These are phyloP conservation scores for Alosa alosa DNA, from an alignment of 2,113 vertebrate species.

Conservation along the genomic window DNA sequence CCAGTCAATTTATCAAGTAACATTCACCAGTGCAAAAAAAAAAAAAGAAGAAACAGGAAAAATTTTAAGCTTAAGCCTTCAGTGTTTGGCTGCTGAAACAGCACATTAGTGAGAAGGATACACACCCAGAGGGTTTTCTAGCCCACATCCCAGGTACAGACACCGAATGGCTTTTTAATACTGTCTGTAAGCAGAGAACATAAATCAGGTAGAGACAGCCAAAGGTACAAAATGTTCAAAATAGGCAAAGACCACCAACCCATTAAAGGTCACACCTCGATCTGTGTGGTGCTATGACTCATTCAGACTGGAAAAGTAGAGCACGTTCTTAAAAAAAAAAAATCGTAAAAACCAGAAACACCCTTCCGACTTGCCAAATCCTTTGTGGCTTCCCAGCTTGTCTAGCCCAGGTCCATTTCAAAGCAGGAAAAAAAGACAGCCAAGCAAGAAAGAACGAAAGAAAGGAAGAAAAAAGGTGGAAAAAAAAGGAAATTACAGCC, in stretches of 20 bases:
- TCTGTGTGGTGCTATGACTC: conserved; percentile 9
- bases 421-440: neutral
- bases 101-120: neutral
- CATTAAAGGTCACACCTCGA: conserved; percentile 3
- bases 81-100: neutral
- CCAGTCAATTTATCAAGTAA: conserved; percentile 21
- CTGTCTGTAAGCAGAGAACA: neutral
- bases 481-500: conserved; percentile 20
- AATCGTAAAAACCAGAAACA: conserved; percentile 16
- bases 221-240: conserved; percentile 18
- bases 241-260: neutral
- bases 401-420: conserved; percentile 36
- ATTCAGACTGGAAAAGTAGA: conserved; percentile 11
- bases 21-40: conserved; percentile 12
- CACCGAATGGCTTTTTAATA: conserved; percentile 9
- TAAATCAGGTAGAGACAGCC: neutral
- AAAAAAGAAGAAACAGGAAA: neutral
- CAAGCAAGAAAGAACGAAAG: neutral
- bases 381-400: conserved; percentile 34
- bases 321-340: conserved; percentile 12
- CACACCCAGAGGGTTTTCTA: neutral
- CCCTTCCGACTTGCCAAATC: conserved; percentile 29
- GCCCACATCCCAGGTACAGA: neutral
- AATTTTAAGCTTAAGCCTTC: neutral
- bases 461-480: neutral